Base-by-base conservation (phyloP, 2,797 vertebrate genomes). In the Lagocephalus sceleratus region DNA sequence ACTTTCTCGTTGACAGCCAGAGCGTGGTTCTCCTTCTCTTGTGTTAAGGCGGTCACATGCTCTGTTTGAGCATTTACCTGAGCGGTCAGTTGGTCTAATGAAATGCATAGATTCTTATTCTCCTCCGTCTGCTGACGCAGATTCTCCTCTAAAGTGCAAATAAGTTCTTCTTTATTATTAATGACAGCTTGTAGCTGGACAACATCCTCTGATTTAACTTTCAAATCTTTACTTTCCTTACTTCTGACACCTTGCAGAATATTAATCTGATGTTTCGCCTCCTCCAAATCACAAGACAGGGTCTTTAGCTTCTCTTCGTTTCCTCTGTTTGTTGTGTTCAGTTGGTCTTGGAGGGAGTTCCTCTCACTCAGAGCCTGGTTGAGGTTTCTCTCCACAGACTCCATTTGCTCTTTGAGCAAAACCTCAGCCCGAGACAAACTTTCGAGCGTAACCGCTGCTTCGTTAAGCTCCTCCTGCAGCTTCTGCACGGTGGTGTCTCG, bases 61-160 rank as follows among this genome's bases (percentile, higher is more conserved):
- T 91, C 86, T 32, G 88, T 84, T 47, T 94, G 94, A 82, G 91
- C 91, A 55, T 92, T 90, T 72, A 98, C 84, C 73, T 94, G 85
- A 80, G 86, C 81, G 11, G 83, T 74, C 66, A 83, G 81, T 68
- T 94, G 89, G 20, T 94, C 89, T 65, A 96, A 85, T 64, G 90
- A 91, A 76, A 63, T 82, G 67, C 78, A 91, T 71, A 94, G 88
- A 75, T 76, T 85, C 46, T 71, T 85, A 26, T 90, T 93, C 70
- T 92, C 90, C 62, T 92, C 88, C 15, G 51, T 75, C 51, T 87
- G 65, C 76, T 90, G 87, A 45, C 29, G 76, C 62, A 98, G 87
- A 21, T 87, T 90, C 75, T 86, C 77, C 89, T 98, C 92, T 74
- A 98, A 91, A 72, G 92, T 88, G 87, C 81, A 73, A 75, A 94